These are phyloP conservation scores for Ramazzottius varieornatus DNA, from an alignment of 2,888 invertebrate species.

Conservation along the genomic window DNA sequence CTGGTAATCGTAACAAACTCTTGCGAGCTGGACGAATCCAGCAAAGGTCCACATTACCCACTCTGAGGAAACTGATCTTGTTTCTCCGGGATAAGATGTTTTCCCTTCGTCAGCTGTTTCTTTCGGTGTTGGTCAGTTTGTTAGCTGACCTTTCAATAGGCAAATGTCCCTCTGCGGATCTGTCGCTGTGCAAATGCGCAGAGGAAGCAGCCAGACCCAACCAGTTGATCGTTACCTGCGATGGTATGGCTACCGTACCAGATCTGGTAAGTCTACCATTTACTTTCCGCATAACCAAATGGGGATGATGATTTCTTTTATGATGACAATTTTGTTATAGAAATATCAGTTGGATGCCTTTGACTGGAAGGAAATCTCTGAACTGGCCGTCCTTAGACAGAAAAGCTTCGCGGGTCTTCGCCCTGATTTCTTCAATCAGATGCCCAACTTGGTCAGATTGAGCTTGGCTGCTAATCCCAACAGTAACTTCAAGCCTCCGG, in stretches of 20 bases:
- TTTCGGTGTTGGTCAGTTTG: no score
- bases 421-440: background rate
- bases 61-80: no score
- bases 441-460: background rate
- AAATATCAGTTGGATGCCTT: background rate
- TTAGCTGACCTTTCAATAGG: no score
- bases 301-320: no score
- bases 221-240: background rate
- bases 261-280: no score
- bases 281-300: no score
- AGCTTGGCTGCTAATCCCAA: conserved; percentile 2
- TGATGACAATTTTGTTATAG: no score
- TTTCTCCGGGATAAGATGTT: no score
- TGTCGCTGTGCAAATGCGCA: background rate
- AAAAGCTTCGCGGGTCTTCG: background rate
- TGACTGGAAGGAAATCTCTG: background rate
- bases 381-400: background rate
- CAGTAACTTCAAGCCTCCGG: background rate
- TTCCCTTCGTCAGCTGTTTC: no score
- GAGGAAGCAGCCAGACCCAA: background rate
- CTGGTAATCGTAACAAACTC: no score
- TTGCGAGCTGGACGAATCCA: no score
- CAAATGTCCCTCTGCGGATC: background rate
- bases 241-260: background rate
- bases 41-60: no score